These are phyloP conservation scores for Axinella damicornis DNA, from an alignment of 37 sponge, comb jelly and placozoan genomes.

Conservation along the genomic window DNA sequence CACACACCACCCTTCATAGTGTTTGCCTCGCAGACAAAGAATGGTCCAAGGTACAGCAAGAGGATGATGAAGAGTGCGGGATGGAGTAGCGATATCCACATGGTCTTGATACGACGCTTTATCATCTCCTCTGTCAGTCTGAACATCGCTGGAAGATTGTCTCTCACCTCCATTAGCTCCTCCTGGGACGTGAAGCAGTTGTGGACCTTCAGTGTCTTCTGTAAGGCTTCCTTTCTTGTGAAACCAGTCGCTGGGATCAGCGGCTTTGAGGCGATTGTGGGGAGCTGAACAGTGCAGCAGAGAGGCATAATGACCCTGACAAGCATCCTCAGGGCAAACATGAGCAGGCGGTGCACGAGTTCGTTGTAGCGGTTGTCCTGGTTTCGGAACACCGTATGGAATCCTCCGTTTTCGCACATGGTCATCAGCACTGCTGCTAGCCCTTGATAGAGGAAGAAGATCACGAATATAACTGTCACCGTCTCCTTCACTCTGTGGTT, in stretches of 20 bases:
- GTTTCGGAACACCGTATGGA: not conserved
- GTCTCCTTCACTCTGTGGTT: conserved; percentile 8
- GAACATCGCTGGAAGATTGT: not conserved
- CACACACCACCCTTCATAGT: conserved; percentile 30
- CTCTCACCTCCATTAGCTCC: not conserved
- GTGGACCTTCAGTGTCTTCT: not conserved
- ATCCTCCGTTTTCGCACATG: conserved; percentile 30
- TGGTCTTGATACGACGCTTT: not conserved
- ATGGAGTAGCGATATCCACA: conserved; percentile 8
- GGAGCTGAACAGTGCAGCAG: conserved; percentile 2
- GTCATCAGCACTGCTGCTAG: not conserved
- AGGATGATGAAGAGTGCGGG: not conserved
- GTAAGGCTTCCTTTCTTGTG: not conserved
- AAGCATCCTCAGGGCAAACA: not conserved
- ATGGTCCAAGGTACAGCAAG: conserved; percentile 14
- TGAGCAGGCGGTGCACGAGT: not conserved
- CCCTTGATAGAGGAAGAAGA: conserved; percentile 16
- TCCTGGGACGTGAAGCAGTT: conserved; percentile 2
- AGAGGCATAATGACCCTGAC: not conserved
- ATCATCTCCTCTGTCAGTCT: conserved; percentile 2
- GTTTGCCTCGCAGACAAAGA: not conserved
- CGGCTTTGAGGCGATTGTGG: not conserved
- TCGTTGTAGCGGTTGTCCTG: too few species aligned
- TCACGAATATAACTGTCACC: not conserved
- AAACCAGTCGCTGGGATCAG: not conserved